A percentile compares a stretch with the other conserved stretches of the same genome.
Evolutionary conservation across 2,888 invertebrate species (phyloP).

Genomic region (Nemurella pictetii): DNA sequence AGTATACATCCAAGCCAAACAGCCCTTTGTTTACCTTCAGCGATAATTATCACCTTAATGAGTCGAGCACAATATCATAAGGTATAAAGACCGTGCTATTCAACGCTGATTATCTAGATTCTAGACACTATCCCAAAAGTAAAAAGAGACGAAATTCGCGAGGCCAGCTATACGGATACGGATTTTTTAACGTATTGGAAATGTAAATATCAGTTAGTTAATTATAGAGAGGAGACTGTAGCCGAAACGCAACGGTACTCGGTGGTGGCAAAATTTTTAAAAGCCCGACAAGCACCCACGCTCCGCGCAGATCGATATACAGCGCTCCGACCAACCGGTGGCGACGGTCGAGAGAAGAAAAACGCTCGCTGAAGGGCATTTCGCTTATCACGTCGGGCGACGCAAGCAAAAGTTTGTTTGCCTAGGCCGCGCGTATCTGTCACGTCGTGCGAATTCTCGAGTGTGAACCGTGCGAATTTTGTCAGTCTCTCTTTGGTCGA

Average conservation of each 20-base stretch:
- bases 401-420: not conserved
- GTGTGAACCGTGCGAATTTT: not conserved
- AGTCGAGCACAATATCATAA: not conserved
- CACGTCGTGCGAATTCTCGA: not conserved
- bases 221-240: not conserved
- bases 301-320: not conserved
- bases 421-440: not conserved
- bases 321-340: not conserved
- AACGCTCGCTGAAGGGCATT: too few relatives aligned
- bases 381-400: not conserved
- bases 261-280: not conserved
- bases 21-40: not conserved
- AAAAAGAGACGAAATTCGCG: not conserved
- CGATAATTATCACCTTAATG: not conserved
- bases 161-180: not conserved
- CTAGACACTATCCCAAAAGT: not conserved
- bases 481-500: not conserved
- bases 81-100: too few relatives aligned
- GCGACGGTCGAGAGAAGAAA: not conserved
- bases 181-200: not conserved
- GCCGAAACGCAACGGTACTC: not conserved
- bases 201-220: not conserved
- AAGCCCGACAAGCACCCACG: not conserved
- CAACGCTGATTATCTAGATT: not conserved
- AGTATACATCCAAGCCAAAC: not conserved